Evolutionary conservation across 1,140 invertebrate species (phyloP).

Genomic region (Pogonus chalceus): DNA sequence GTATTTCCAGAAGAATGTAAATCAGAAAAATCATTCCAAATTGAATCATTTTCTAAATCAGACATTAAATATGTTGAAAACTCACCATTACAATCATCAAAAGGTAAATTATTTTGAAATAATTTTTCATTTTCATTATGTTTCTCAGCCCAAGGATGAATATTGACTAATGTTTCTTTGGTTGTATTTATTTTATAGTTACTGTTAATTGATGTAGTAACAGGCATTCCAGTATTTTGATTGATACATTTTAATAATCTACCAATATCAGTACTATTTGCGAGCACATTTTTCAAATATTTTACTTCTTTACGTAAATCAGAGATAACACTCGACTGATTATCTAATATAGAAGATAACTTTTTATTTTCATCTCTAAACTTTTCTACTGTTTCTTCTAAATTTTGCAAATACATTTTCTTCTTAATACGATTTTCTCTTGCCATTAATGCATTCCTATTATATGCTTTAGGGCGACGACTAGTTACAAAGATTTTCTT

Average conservation of each 20-base stretch:
- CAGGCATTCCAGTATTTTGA: slow-evolving; percentile 27
- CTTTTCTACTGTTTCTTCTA: slow-evolving; percentile 39
- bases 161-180: slow-evolving; percentile 14
- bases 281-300: slow-evolving; percentile 42
- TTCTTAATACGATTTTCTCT: slow-evolving; percentile 47
- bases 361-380: slow-evolving; percentile 39
- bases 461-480: background rate
- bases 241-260: slow-evolving; percentile 37
- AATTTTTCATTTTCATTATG: slow-evolving; percentile 16
- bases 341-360: slow-evolving; percentile 35
- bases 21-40: slow-evolving; percentile 4
- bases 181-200: slow-evolving; percentile 10
- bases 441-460: slow-evolving; percentile 39
- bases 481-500: background rate
- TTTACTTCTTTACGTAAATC: slow-evolving; percentile 39
- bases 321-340: slow-evolving; percentile 36
- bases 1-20: background rate
- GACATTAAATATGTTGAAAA: slow-evolving; percentile 14
- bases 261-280: slow-evolving; percentile 39
- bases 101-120: slow-evolving; percentile 14
- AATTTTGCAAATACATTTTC: slow-evolving; percentile 43
- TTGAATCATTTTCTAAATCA: slow-evolving; percentile 9
- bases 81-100: slow-evolving; percentile 11
- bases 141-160: slow-evolving; percentile 23
- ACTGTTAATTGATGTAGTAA: slow-evolving; percentile 14